Conservation (phyloP, 1,140 invertebrate genomes). For the Psix sp. region DNA sequence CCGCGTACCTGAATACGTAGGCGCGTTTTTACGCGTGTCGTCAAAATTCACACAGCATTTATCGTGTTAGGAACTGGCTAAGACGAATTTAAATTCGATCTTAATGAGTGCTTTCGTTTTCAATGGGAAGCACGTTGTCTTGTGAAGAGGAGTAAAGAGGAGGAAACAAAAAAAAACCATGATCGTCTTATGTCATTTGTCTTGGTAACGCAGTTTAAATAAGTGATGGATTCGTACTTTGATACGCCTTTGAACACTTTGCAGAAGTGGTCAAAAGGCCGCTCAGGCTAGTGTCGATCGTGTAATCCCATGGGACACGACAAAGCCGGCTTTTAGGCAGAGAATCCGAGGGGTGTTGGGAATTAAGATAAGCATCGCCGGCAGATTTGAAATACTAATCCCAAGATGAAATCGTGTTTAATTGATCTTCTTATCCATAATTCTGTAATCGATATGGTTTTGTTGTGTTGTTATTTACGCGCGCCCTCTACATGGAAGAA, state of each 20-base stretch:
- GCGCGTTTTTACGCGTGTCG: conserved; percentile 20
- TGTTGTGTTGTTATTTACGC: conserved; percentile 40
- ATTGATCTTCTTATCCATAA: conserved; percentile 52
- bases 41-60: no score
- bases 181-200: background rate
- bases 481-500: background rate
- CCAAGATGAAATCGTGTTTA: conserved; percentile 39
- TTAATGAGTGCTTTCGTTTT: background rate
- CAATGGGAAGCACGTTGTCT: background rate
- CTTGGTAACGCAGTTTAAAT: conserved; percentile 19
- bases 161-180: background rate
- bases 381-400: conserved; percentile 55
- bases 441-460: conserved; percentile 28
- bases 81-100: conserved; percentile 17
- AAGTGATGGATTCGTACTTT: conserved; percentile 32
- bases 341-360: conserved; percentile 40
- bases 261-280: conserved; percentile 38
- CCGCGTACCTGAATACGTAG: conserved; percentile 55
- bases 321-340: conserved; percentile 8
- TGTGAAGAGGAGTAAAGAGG: background rate
- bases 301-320: conserved; percentile 40
- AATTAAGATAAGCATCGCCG: conserved; percentile 55
- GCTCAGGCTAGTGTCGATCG: conserved; percentile 28
- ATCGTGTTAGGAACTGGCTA: no score
- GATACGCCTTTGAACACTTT: conserved; percentile 31